A percentile compares a stretch with the other conserved stretches of the same genome.
These are phyloP conservation scores for Melanogrammus aeglefinus DNA, from an alignment of 2,797 vertebrate genomes.

Conservation along the genomic window DNA sequence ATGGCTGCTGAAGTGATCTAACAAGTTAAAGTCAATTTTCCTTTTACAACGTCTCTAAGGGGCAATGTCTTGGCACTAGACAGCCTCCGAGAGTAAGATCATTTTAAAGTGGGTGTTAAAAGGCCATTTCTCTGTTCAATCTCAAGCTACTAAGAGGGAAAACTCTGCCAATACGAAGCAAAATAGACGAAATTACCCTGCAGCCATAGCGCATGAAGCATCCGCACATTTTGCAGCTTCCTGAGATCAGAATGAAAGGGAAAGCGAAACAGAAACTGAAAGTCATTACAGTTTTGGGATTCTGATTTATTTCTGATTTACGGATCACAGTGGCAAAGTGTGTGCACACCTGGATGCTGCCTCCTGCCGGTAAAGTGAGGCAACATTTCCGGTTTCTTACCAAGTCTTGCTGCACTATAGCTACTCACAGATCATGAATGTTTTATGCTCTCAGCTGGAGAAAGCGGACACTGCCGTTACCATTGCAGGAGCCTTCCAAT, in stretches of 20 bases:
- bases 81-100: neutral
- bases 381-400: conserved; percentile 18
- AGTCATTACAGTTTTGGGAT: neutral
- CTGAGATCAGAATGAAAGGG: neutral
- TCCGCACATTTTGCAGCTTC: neutral
- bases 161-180: neutral
- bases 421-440: conserved; percentile 47
- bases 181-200: neutral
- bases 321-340: neutral
- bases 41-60: neutral
- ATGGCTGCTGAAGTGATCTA: neutral
- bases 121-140: neutral
- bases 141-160: neutral
- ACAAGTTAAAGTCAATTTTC: neutral
- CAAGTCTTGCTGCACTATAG: conserved; percentile 24
- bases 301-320: neutral
- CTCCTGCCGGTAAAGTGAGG: neutral
- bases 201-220: neutral
- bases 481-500: conserved; percentile 32
- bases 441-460: conserved; percentile 44
- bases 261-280: neutral
- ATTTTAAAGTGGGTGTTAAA: neutral
- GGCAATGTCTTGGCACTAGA: neutral
- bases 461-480: conserved; percentile 51
- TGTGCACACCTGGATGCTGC: neutral